Conservation (phyloP, 1,140 invertebrate species). For the Eriosoma lanigerum region DNA sequence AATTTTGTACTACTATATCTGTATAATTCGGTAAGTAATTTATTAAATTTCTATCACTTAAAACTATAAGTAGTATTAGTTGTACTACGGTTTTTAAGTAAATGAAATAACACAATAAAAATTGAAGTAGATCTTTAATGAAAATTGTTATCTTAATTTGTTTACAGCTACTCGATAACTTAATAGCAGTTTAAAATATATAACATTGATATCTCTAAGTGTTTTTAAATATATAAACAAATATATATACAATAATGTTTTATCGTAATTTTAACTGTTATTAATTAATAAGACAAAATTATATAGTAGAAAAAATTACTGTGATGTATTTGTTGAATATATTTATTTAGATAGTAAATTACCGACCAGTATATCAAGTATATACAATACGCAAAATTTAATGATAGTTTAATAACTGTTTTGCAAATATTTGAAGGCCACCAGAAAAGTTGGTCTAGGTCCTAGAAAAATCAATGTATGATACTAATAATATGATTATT, state of each 20-base stretch:
- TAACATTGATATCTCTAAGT: slow-evolving; percentile 2
- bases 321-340: not conserved
- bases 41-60: not conserved
- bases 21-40: no score
- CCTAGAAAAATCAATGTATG: not conserved
- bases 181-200: slow-evolving; percentile 1
- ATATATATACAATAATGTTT: not conserved
- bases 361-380: no score
- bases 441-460: not conserved
- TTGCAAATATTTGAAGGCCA: not conserved
- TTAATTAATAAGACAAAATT: not conserved
- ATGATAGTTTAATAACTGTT: not conserved
- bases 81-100: not conserved
- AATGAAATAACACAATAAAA: not conserved
- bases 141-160: not conserved
- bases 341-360: not conserved
- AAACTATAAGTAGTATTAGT: not conserved
- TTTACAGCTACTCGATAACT: not conserved
- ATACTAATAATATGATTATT: no score
- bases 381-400: not conserved
- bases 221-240: not conserved
- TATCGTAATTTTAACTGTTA: not conserved
- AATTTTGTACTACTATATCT: no score
- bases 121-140: slow-evolving; percentile 7
- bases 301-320: not conserved